Evolutionary conservation across 2,888 invertebrate species (phyloP), one percentile per base, ranked within the genome.

Genomic region (Agrochola lychnidis): DNA sequence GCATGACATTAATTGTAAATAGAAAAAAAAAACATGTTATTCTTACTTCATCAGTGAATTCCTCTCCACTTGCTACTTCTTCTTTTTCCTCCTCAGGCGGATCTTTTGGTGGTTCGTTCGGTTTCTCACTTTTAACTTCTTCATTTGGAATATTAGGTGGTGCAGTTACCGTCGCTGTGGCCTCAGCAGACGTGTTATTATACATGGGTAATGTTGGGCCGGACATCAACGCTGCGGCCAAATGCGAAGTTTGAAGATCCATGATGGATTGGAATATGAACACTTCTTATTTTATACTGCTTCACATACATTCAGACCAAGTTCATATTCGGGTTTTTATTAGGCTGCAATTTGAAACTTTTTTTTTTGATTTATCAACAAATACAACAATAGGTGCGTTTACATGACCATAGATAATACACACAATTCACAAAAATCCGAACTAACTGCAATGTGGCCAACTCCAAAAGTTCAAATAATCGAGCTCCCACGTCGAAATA

Each of bases 201-300:
- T 93, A 94, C 19, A 89, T 91, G 30, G 83, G 86, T 67, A 85
- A 67, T 51, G 78, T 66, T 68, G 92, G 91, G 36, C 95, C 95
- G n/a, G 96, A 94, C 96, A 96, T 95, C 81, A 97, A 89, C 6
- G 96, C 96, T 57, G 96, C 96, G 63, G 96, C 96, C 86, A 97
- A 93, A 85, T 97, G 96, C 19, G 96, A 96, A n/a, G 96, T 96
- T 92, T 95, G 94, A 68, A 96, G 88, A 91, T 96, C 96, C 96
- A 96, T 96, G 45, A 42, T 80, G 48, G 45, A 59, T 69, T 25
- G 67, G 2, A 73, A 79, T 70, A 71, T 71, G 30, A 68, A 80
- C 30, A 67, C 42, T 67, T 67, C 36, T 56, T 66, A 53, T 25
- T 30, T 22, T 45, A 67, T 61, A 53, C 9, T 12, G 19, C 51